A percentile compares a stretch with the other conserved stretches of the same genome.
Evolutionary conservation across 2,113 vertebrate genomes (phyloP).

Genomic region (cattle (Bos taurus)): ARS-UCD2.0 NC_037337.1:81188501-81189000

Average conservation of each 20-base stretch:
- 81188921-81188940: too few species aligned
- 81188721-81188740: not conserved
- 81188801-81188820: not conserved
- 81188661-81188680: not conserved
- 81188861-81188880: too few species aligned
- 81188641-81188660: not conserved
- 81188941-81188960: too few species aligned
- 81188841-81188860: too few species aligned
- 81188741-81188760: not conserved
- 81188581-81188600: slow-evolving; percentile 24
- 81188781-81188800: not conserved
- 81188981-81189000: slow-evolving; percentile 3
- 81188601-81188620: not conserved
- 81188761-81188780: not conserved
- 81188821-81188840: too few species aligned
- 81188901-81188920: too few species aligned
- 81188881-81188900: too few species aligned
- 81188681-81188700: slow-evolving; percentile 10
- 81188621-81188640: slow-evolving; percentile 25
- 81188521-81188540: not conserved
- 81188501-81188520: slow-evolving; percentile 16
- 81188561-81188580: not conserved
- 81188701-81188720: not conserved
- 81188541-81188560: slow-evolving; percentile 31
- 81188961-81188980: too few species aligned